Base-by-base conservation (phyloP, 2,113 vertebrate genomes). In the Antechinus flavipes region DNA sequence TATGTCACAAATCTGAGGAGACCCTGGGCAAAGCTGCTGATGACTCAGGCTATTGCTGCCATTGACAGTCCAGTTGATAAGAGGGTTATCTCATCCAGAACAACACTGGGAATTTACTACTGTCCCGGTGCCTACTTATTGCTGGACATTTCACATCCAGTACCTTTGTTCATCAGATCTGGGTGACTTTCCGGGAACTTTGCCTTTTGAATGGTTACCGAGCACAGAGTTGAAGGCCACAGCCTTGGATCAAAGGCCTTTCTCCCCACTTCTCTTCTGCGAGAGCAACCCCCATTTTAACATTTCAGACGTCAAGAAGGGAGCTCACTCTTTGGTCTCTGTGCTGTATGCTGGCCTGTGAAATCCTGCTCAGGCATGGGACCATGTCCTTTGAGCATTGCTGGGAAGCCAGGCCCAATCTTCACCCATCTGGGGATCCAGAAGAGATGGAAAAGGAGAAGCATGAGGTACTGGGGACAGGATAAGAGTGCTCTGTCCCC, bases 391-490 rank as follows among this genome's bases (percentile, higher is more conserved):
- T 99, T 93, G 99, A 99, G 93, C 99, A 99, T 97, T 99, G 99
- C 0, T 52, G 99, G 99, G 99, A 99, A 97, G 99, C 99, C 96
- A 99, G 99, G 99, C 99, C 99, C 23, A 99, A 99, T 98, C 97
- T 99, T 91, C 99, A 99, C 98, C 99, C 99, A 98, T 99, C 99
- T 98, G 95, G 99, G 99, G 25, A 58, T 97, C 99, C 99, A 0
- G 99, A 99, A 95, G 99, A 99, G 99, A 99, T 99, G 26, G 99
- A 99, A 98, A 99, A 99, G 98, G 99, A 99, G 98, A 99, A 99
- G 97, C 99, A 99, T 30, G 99, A 99, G 98, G 99, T 99, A 0
- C 99, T 99, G 99, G 0, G 99, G 99, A 98, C 99, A 99, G 95
- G 99, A 6, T 99, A 99, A 94, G 99, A 99, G 7, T 99, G 99